These are phyloP conservation scores for Macrophya annulata DNA, from an alignment of 2,888 invertebrate genomes.

Conservation along the genomic window DNA sequence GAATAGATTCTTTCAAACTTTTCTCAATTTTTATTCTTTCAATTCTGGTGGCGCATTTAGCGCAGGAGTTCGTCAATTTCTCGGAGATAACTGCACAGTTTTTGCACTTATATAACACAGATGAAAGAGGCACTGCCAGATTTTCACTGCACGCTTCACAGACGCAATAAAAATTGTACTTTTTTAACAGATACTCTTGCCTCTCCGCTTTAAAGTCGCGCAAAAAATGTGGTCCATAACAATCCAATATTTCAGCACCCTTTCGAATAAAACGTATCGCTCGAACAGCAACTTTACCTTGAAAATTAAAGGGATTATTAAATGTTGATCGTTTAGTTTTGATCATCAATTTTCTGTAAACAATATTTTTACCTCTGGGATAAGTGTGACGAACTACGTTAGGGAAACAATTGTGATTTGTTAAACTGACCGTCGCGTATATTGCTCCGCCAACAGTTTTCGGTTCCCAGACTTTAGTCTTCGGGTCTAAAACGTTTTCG, in stretches of 20 bases:
- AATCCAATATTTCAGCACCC: slow-evolving; percentile 79
- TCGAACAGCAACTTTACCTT: slow-evolving; percentile 74
- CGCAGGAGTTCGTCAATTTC: slow-evolving; percentile 59
- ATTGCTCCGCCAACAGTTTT: slow-evolving; percentile 79
- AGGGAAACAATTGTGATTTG: slow-evolving; percentile 80
- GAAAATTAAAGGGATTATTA: slow-evolving; percentile 56
- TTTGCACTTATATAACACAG: slow-evolving; percentile 69
- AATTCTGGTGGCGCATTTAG: slow-evolving; percentile 65
- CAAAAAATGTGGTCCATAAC: slow-evolving; percentile 80
- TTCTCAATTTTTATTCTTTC: slow-evolving; percentile 67
- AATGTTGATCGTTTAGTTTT: background rate
- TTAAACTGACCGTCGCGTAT: slow-evolving; percentile 79
- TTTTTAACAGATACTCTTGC: slow-evolving; percentile 73
- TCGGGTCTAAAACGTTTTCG: slow-evolving; percentile 72
- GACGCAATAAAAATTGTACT: slow-evolving; percentile 78
- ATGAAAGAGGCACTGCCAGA: slow-evolving; percentile 73
- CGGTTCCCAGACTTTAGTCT: slow-evolving; percentile 71
- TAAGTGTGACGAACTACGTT: slow-evolving; percentile 79
- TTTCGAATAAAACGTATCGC: slow-evolving; percentile 74
- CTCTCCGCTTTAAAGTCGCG: slow-evolving; percentile 71
- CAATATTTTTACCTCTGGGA: slow-evolving; percentile 69
- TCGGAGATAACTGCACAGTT: slow-evolving; percentile 62
- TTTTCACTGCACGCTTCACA: slow-evolving; percentile 78
- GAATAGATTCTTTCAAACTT: slow-evolving; percentile 69
- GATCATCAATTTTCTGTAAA: background rate